phyloP scores from a whole-genome alignment of 2,797 vertebrate genomes.

The Heteromormyrus szaboi region DNA sequence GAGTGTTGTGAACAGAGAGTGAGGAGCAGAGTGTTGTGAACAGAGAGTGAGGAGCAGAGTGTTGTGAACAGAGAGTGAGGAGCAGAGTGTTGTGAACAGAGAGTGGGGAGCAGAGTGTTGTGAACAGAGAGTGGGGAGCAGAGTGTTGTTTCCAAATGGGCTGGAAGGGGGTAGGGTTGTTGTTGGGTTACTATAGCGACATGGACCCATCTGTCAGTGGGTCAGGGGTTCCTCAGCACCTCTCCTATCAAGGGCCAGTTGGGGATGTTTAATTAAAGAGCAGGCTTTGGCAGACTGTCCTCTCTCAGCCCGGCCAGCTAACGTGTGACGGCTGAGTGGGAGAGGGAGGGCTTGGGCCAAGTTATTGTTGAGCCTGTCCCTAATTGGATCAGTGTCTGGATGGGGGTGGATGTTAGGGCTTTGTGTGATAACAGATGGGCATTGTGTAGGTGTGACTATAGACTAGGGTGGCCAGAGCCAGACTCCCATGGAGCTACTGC shows the following conservation, averaged over 20 bases:
- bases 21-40: too few species aligned
- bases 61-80: not conserved
- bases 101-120: too few species aligned
- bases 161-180: not conserved
- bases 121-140: not conserved
- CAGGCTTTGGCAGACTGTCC: conserved; percentile 6
- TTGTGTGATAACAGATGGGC: conserved; percentile 6
- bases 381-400: conserved; percentile 3
- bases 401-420: not conserved
- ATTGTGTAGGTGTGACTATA: not conserved
- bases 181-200: conserved; percentile 3
- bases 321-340: not conserved
- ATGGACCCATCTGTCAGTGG: conserved; percentile 17
- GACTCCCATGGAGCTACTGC: not conserved
- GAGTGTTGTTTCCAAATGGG: not conserved
- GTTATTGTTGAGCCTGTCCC: not conserved
- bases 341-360: not conserved
- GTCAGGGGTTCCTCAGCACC: not conserved
- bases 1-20: too few species aligned
- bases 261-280: conserved; percentile 21
- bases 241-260: conserved; percentile 14
- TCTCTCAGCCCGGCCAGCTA: conserved; percentile 10
- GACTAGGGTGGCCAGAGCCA: not conserved
- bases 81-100: too few species aligned
- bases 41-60: too few species aligned